Evolutionary conservation across 2,888 invertebrate genomes (phyloP).

Genomic region (Minunthozetes semirufus): DNA sequence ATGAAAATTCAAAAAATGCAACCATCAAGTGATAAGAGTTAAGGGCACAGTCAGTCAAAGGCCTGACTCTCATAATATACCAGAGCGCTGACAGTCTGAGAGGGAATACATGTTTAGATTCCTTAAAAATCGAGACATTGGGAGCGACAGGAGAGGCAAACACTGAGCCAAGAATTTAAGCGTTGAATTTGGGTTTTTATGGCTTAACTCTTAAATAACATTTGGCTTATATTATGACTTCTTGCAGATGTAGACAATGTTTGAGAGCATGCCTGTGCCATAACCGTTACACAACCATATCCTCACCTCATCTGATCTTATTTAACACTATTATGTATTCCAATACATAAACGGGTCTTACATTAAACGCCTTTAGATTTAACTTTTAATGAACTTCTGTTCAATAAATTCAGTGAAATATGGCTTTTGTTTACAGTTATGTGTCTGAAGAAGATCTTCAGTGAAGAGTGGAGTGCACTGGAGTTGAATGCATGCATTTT

Average conservation of each 20-base stretch:
- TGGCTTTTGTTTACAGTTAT: too few species aligned
- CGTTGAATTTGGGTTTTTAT: too few species aligned
- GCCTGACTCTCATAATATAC: not conserved
- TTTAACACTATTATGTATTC: not conserved
- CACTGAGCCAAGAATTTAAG: too few species aligned
- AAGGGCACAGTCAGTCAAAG: not conserved
- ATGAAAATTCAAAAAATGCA: conserved; percentile 5
- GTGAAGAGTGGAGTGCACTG: too few species aligned
- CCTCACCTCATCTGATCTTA: not conserved
- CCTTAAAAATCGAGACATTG: not conserved
- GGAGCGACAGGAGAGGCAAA: not conserved
- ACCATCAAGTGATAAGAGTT: conserved; percentile 16
- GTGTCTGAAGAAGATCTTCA: too few species aligned
- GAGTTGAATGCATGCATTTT: not conserved
- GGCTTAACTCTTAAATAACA: too few species aligned
- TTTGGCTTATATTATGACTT: too few species aligned
- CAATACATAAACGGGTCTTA: not conserved
- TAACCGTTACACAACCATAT: not conserved
- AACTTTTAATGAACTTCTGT: conserved; percentile 6
- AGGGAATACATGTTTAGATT: not conserved
- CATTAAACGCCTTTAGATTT: not conserved
- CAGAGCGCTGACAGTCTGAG: not conserved
- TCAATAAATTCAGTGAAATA: not conserved
- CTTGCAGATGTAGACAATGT: not conserved
- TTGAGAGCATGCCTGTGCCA: conserved; percentile 8